These are phyloP conservation scores for Calyptomena viridis DNA, from an alignment of 2,113 vertebrate genomes.

Conservation along the genomic window DNA sequence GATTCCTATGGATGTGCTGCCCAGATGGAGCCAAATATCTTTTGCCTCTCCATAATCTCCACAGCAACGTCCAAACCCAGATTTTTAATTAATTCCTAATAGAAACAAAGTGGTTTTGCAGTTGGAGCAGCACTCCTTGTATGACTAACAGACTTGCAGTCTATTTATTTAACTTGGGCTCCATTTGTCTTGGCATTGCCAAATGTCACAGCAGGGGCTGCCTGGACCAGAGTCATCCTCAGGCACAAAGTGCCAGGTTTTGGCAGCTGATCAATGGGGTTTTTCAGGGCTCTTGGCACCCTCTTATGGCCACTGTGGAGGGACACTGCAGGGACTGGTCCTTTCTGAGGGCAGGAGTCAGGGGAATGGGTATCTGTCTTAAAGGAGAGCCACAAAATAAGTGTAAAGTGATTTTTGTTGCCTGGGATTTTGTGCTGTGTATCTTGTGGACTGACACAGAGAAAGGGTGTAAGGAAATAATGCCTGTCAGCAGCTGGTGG, in stretches of 20 bases:
- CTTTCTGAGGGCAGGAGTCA: not conserved
- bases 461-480: not conserved
- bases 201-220: not conserved
- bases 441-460: not conserved
- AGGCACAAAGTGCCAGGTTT: not conserved
- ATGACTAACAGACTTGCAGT: not conserved
- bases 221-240: accelerated
- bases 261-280: not conserved
- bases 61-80: not conserved
- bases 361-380: not conserved
- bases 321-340: not conserved
- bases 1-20: accelerated
- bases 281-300: not conserved
- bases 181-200: not conserved
- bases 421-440: not conserved
- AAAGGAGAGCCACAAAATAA: not conserved
- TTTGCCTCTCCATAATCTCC: not conserved
- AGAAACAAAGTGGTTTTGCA: not conserved
- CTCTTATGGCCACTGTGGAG: not conserved
- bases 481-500: not conserved
- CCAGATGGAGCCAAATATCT: not conserved
- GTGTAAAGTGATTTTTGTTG: not conserved
- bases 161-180: not conserved
- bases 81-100: not conserved
- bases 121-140: not conserved